Percentiles rank a stretch among this genome's conserved stretches.
These are phyloP conservation scores for Sus cebifrons DNA, from an alignment of 2,797 vertebrate species.

Conservation along the genomic window DNA sequence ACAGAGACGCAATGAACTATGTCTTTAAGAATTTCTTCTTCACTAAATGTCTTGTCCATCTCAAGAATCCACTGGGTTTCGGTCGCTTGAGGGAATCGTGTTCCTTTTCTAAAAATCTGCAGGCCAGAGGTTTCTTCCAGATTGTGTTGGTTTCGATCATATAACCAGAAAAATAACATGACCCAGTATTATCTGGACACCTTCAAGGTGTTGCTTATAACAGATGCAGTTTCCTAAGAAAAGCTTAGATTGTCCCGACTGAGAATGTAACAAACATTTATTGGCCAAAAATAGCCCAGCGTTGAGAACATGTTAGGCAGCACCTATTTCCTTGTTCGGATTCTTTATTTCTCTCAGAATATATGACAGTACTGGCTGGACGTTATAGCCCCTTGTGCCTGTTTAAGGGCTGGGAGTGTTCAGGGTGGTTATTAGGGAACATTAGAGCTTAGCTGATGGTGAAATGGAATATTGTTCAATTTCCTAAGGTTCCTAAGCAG, in stretches of 20 bases:
- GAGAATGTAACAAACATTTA: conserved; percentile 27
- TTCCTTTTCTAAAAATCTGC: conserved; percentile 25
- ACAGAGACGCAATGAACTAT: neutral
- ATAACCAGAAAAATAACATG: neutral
- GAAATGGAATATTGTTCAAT: neutral
- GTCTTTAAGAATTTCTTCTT: neutral
- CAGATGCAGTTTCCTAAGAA: neutral
- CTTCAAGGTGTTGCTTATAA: neutral
- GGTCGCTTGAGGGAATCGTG: neutral
- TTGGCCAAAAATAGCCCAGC: neutral
- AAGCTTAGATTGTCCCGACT: neutral
- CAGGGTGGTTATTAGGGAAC: neutral
- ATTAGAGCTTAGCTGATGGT: neutral
- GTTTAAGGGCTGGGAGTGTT: neutral
- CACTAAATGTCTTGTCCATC: neutral
- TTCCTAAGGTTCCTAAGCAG: neutral
- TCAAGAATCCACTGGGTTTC: conserved; percentile 8
- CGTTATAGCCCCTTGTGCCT: neutral
- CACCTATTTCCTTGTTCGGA: neutral
- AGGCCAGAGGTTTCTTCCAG: neutral
- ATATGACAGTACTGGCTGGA: neutral
- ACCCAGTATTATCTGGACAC: neutral
- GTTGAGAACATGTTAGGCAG: neutral
- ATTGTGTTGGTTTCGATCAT: neutral
- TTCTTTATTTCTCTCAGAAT: conserved; percentile 50